Percentiles rank a stretch among this genome's conserved stretches.
Conservation (phyloP, 2,888 invertebrate species). For the Conistra vaccinii region DNA sequence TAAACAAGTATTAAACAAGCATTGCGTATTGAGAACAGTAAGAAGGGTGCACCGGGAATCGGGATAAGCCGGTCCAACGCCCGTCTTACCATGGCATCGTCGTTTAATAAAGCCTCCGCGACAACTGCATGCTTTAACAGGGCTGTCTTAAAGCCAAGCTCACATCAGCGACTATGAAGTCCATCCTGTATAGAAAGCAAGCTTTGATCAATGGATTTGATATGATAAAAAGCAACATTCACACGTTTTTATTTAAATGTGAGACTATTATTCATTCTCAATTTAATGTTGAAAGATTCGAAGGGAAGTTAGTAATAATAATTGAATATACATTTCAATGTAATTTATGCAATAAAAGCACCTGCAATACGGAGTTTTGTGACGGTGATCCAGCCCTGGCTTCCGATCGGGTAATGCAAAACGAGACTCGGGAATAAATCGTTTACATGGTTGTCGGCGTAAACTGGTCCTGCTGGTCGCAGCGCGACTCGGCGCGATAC, state of each 20-base stretch:
- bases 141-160: conserved; percentile 73
- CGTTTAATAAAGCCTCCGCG: conserved; percentile 88
- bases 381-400: conserved; percentile 82
- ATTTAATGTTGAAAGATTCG: conserved; percentile 29
- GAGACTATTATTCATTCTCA: conserved; percentile 37
- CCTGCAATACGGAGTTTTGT: conserved; percentile 56
- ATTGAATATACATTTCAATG: conserved; percentile 43
- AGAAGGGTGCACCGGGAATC: conserved; percentile 84
- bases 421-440: conserved; percentile 89
- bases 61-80: conserved; percentile 89
- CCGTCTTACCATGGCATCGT: conserved; percentile 85
- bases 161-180: conserved; percentile 36
- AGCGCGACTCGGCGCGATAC: conserved; percentile 70
- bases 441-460: conserved; percentile 91
- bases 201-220: conserved; percentile 35
- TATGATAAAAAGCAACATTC: conserved; percentile 51
- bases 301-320: conserved; percentile 43
- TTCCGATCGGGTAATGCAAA: conserved; percentile 89
- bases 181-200: conserved; percentile 18
- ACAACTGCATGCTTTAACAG: conserved; percentile 84
- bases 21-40: conserved; percentile 83
- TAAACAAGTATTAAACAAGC: conserved; percentile 75
- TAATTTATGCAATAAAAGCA: conserved; percentile 53
- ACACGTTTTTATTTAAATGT: conserved; percentile 53
- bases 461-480: conserved; percentile 87